Evolutionary conservation across 2,888 invertebrate genomes (phyloP), one percentile per base, ranked within the genome.

Genomic region (Parnassius apollo): DNA sequence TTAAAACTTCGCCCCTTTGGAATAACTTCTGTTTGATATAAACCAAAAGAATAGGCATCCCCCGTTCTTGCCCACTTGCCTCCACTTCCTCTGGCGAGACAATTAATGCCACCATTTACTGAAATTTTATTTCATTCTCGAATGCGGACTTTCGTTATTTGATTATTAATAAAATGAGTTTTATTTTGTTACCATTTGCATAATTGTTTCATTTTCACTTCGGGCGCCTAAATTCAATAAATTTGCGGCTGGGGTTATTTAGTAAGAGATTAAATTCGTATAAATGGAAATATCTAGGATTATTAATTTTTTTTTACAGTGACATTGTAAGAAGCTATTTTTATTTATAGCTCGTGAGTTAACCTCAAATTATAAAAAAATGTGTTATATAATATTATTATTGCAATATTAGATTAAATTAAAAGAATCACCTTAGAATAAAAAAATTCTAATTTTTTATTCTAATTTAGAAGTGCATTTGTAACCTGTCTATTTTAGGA

Each of bases 101-200:
- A 89, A 90, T 88, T 90, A 90, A 89, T 87, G 87, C 82, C 80
- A 76, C 80, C 82, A 87, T 90, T 90, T 86, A 82, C 80, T 77
- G 88, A 83, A 75, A 88, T 88, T 88, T 86, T 87, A 90, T 88
- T 89, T 86, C 84, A 85, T 84, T 83, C 78, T 78, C 81, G 76
- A 85, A 84, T 83, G 81, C 83, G 82, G 83, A 85, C 83, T 87
- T 83, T 80, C 82, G 81, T 85, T 83, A 89, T 91, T 90, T 87
- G 86, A 87, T 88, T 88, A 89, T 85, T 88, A 88, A 86, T 88
- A 86, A 86, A 89, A 88, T 85, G 86, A 87, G 84, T 89, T 88
- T 88, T 89, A 90, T 89, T 89, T 89, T 86, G 87, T 85, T 84
- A 80, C 75, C 75, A 88, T 90, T 89, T 88, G 83, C 88, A 88